Evolutionary conservation across 2,888 invertebrate species (phyloP).

Genomic region (Magallana nippona): DNA sequence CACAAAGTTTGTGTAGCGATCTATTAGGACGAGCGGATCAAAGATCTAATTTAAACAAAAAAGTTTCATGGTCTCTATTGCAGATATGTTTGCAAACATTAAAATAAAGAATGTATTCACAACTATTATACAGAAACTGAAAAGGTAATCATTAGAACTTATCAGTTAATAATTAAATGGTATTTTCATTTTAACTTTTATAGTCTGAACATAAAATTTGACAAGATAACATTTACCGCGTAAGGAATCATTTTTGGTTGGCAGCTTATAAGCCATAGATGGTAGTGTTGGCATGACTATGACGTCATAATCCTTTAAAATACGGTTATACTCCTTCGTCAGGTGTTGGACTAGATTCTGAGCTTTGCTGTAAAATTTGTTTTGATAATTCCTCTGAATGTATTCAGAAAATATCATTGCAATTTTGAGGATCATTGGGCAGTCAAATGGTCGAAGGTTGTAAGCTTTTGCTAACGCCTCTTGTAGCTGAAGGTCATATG

Average conservation of each 20-base stretch:
- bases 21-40: too few species aligned
- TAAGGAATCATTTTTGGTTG: conserved; percentile 39
- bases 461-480: conserved; percentile 53
- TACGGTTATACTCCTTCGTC: conserved; percentile 60
- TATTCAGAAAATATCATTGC: conserved; percentile 54
- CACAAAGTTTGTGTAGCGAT: too few species aligned
- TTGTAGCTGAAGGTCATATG: conserved; percentile 47
- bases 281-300: conserved; percentile 70
- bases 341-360: conserved; percentile 58
- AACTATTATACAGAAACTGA: too few species aligned
- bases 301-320: conserved; percentile 65
- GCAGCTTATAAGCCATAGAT: conserved; percentile 53
- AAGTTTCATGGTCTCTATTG: too few species aligned
- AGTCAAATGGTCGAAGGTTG: conserved; percentile 52
- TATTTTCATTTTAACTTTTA: too few species aligned
- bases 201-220: too few species aligned
- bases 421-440: conserved; percentile 55
- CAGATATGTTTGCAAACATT: too few species aligned
- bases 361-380: conserved; percentile 62
- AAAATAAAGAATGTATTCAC: too few species aligned
- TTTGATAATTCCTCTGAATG: conserved; percentile 57
- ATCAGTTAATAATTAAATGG: too few species aligned
- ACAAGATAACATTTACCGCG: conserved; percentile 42
- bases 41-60: too few species aligned
- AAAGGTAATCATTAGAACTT: too few species aligned